Evolutionary conservation across 2,113 vertebrate genomes (phyloP).

Genomic region (Colius striatus): DNA sequence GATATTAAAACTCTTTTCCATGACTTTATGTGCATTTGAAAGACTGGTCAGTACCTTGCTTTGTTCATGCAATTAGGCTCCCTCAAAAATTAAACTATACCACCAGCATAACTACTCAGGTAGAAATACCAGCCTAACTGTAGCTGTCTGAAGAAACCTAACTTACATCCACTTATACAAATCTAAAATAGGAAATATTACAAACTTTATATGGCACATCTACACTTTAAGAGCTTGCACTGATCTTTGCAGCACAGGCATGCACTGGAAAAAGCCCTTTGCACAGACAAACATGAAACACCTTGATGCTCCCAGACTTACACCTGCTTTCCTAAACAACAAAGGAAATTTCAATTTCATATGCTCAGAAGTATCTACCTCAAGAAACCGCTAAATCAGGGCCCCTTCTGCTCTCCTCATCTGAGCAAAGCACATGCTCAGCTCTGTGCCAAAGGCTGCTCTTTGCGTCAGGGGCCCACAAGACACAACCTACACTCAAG

Average conservation of each 20-base stretch:
- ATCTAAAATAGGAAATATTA: background rate
- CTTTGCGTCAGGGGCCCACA: fast-evolving
- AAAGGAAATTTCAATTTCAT: background rate
- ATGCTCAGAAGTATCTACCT: background rate
- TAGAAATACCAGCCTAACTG: background rate
- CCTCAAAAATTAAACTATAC: background rate
- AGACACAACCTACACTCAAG: background rate
- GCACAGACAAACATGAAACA: background rate
- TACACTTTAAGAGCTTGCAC: background rate
- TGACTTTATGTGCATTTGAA: background rate
- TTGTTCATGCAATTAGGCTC: background rate
- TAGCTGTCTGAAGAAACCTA: background rate
- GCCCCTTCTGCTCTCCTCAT: background rate
- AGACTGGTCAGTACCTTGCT: background rate
- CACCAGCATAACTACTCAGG: background rate
- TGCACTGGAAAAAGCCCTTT: background rate
- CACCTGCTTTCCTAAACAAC: no score
- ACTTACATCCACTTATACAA: background rate
- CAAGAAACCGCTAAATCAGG: background rate
- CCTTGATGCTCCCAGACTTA: no score
- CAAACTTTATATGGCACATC: fast-evolving
- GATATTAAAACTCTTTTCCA: background rate
- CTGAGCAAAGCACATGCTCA: background rate
- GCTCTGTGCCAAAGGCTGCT: background rate
- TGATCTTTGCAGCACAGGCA: background rate